Evolutionary conservation across 2,888 invertebrate species (phyloP).

Genomic region (Lasiommata megera): DNA sequence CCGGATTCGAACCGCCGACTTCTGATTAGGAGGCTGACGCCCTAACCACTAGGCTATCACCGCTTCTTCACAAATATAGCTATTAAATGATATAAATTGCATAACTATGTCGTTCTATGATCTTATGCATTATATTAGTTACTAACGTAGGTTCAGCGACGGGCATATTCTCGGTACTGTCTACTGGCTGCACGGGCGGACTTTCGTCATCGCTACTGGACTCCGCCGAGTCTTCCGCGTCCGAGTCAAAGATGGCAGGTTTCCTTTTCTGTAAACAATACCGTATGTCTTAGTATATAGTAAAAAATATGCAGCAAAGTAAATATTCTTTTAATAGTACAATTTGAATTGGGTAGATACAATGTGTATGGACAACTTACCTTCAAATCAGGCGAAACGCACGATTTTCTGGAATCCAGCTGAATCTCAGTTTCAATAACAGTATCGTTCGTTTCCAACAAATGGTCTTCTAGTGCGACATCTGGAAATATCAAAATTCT

Average conservation of each 20-base stretch:
- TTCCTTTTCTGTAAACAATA: conserved; percentile 47
- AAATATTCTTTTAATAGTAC: too few relatives aligned
- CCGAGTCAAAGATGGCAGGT: conserved; percentile 86
- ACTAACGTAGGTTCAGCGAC: conserved; percentile 47
- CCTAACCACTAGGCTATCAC: too few relatives aligned
- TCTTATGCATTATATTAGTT: too few relatives aligned
- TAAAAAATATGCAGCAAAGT: too few relatives aligned
- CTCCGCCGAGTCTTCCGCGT: conserved; percentile 90
- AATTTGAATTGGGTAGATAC: too few relatives aligned
- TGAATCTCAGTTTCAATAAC: conserved; percentile 41
- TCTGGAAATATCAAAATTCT: conserved; percentile 41
- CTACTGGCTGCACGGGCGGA: conserved; percentile 62
- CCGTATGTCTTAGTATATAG: too few relatives aligned
- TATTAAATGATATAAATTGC: too few relatives aligned
- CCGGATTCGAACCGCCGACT: too few relatives aligned
- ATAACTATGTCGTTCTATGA: too few relatives aligned
- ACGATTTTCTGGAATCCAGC: conserved; percentile 26
- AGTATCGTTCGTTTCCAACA: conserved; percentile 43
- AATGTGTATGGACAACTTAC: conserved; percentile 37
- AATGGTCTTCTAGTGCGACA: conserved; percentile 60
- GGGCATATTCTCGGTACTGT: conserved; percentile 50
- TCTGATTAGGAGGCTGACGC: too few relatives aligned
- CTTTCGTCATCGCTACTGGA: conserved; percentile 89
- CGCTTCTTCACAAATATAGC: too few relatives aligned
- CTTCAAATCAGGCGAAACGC: conserved; percentile 39